Percentiles rank a stretch among this genome's conserved stretches.
These are phyloP conservation scores for Albula glossodonta DNA, from an alignment of 2,113 vertebrate genomes.

Conservation along the genomic window DNA sequence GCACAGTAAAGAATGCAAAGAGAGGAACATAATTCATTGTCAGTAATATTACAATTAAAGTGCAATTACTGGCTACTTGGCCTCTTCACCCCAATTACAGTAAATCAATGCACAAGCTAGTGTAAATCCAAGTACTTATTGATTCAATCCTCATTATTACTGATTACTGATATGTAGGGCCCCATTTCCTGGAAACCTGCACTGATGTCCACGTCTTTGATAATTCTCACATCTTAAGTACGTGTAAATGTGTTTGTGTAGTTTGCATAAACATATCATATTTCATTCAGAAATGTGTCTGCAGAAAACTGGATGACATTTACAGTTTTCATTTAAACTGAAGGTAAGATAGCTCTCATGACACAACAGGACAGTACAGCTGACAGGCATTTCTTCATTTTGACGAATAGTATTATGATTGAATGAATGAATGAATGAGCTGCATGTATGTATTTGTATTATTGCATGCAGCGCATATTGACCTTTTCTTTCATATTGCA, in stretches of 20 bases:
- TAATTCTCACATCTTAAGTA: background rate
- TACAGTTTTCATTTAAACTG: background rate
- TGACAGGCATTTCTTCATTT: background rate
- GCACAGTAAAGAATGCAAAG: background rate
- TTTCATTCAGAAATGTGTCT: background rate
- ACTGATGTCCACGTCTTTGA: background rate
- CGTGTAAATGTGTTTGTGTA: background rate
- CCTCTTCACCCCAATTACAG: background rate
- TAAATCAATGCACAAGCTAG: background rate
- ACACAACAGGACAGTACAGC: background rate
- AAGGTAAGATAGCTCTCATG: background rate
- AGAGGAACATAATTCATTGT: background rate
- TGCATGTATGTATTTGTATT: background rate
- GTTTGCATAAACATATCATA: background rate
- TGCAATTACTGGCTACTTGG: background rate
- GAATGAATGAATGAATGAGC: background rate
- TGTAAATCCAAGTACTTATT: background rate
- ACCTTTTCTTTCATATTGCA: background rate
- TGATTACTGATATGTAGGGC: background rate
- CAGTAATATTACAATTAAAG: background rate
- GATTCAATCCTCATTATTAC: background rate
- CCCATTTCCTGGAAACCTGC: background rate
- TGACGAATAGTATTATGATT: background rate
- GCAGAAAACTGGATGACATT: background rate
- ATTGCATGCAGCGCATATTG: background rate